phyloP scores from a whole-genome alignment of 2,113 vertebrate species.

The Patagioenas fasciata region DNA sequence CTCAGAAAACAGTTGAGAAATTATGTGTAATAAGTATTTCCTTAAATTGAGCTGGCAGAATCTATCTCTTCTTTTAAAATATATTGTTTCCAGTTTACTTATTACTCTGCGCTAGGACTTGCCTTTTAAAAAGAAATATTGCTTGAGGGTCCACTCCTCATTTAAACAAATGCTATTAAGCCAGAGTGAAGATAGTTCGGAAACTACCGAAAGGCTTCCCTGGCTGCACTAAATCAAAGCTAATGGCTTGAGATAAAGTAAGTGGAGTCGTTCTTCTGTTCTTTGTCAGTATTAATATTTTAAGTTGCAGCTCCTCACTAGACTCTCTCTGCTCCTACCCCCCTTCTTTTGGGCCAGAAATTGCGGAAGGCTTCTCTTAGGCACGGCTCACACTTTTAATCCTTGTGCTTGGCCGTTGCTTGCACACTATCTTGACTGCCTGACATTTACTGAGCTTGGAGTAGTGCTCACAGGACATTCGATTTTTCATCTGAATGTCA shows the following conservation, averaged over 20 bases:
- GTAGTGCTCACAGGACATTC: neutral
- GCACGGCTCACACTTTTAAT: neutral
- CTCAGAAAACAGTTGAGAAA: constrained; percentile 67
- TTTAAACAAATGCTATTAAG: constrained; percentile 74
- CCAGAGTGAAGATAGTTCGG: constrained; percentile 61
- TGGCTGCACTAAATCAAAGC: constrained; percentile 71
- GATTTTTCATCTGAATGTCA: constrained; percentile 36
- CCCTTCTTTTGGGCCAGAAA: constrained; percentile 21
- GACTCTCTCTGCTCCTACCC: constrained; percentile 6
- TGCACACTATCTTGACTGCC: constrained; percentile 20
- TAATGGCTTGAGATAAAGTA: constrained; percentile 68
- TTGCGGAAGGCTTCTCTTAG: constrained; percentile 4
- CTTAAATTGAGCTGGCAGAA: constrained; percentile 62
- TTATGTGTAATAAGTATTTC: constrained; percentile 64
- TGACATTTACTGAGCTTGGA: constrained; percentile 36
- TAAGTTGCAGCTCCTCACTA: constrained; percentile 54
- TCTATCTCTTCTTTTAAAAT: constrained; percentile 62
- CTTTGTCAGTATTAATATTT: constrained; percentile 74
- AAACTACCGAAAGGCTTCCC: constrained; percentile 61
- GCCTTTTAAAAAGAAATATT: constrained; percentile 72
- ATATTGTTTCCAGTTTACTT: constrained; percentile 68
- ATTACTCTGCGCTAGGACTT: constrained; percentile 56
- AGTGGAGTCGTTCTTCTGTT: constrained; percentile 68
- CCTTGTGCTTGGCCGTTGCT: neutral
- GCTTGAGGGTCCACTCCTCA: constrained; percentile 68